Evolutionary conservation across 2,888 invertebrate genomes (phyloP), one percentile per base, ranked within the genome.

Genomic region (Pandemis cinnamomeana): DNA sequence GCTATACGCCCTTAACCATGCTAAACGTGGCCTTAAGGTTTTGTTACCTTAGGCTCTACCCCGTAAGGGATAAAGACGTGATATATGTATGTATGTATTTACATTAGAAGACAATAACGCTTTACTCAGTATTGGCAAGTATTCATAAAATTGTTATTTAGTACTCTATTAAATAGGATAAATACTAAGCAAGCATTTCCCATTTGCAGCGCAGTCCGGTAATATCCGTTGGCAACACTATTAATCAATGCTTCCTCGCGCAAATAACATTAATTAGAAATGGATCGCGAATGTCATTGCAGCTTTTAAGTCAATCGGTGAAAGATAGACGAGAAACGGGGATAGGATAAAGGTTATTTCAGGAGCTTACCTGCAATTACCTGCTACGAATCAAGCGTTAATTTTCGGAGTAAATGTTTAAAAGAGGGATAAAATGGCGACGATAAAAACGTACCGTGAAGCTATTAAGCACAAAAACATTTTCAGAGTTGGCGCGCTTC

Each of bases 151-250:
- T 48, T n/a, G 5, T n/a, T 36, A 36, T 36, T 36, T 36, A 36
- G 27, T 36, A 48, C 27, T 64, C n/a, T 15, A 10, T 66, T 1
- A 20, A 20, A 20, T 20, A 20, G 20, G 0, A 20, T 66, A 73
- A 73, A 73, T 72, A 73, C 70, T 64, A 4, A 11, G 72, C 68
- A 62, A 72, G 76, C 63, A 72, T 79, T 75, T 76, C 11, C 75
- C 75, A 72, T 78, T 58, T 67, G 58, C 64, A 78, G 74, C 76
- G 69, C 66, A 64, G 68, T 20, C 66, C 79, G 68, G 79, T 83
- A 85, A 86, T 84, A 84, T 84, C 86, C 85, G 82, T 78, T 78
- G 67, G 77, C 72, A 60, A 36, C n/a, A 46, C 78, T 82, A 83
- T 85, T 84, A 86, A 85, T 85, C 79, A 82, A 78, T 78, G 78